Percentiles rank a stretch among this genome's conserved stretches.
phyloP scores from a whole-genome alignment of 2,888 invertebrate species.

The Plebejus anna region DNA sequence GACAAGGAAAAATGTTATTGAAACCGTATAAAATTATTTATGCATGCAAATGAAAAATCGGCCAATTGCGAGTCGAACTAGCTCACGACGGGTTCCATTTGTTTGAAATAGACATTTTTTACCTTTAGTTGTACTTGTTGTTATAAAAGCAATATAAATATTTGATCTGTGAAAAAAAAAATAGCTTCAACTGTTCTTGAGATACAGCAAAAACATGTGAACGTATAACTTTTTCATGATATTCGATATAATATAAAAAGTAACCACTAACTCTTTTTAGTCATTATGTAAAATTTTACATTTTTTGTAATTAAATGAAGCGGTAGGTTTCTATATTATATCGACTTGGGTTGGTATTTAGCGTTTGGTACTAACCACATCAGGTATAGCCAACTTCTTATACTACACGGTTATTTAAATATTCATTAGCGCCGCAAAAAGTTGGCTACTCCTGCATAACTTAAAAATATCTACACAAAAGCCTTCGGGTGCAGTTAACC shows the following conservation, averaged over 20 bases:
- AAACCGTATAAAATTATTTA: no score
- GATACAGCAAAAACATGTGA: background rate
- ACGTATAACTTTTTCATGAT: background rate
- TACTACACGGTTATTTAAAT: background rate
- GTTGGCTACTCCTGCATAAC: background rate
- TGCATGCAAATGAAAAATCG: no score
- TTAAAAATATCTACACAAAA: background rate
- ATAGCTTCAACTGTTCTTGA: no score
- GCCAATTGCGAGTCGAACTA: no score
- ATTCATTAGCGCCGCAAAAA: background rate
- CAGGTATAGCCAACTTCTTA: background rate
- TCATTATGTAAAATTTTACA: no score
- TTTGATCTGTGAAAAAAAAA: no score
- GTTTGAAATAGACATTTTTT: no score
- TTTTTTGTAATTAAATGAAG: background rate
- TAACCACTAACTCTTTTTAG: background rate
- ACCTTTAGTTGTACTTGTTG: no score
- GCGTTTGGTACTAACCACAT: background rate
- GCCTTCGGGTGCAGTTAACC: background rate
- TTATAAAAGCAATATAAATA: no score
- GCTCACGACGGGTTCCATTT: no score
- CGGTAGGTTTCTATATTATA: background rate
- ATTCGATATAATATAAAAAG: constrained; percentile 3
- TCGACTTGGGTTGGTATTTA: background rate
- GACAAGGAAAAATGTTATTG: no score